phyloP scores from a whole-genome alignment of 2,797 vertebrate genomes.

The Mormyrops attenuatus region DNA sequence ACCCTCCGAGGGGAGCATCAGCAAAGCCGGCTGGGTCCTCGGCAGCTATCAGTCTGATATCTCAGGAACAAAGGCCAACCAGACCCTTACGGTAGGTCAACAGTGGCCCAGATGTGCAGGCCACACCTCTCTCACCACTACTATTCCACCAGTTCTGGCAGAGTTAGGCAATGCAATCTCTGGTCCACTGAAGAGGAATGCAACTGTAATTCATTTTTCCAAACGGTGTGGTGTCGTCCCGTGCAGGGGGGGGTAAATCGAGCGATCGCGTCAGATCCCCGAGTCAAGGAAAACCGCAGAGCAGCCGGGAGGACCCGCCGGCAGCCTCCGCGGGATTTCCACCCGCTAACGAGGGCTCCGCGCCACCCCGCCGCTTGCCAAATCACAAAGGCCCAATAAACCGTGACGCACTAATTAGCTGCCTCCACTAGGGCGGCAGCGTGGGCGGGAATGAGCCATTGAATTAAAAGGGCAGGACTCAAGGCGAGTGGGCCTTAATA shows the following conservation, averaged over 20 bases:
- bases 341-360: background rate
- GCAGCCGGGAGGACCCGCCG: background rate
- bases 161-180: constrained; percentile 44
- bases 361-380: background rate
- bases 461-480: constrained; percentile 31
- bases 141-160: constrained; percentile 24
- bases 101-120: constrained; percentile 40
- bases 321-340: background rate
- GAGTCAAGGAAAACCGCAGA: background rate
- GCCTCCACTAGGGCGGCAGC: background rate
- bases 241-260: background rate
- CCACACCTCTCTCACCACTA: background rate
- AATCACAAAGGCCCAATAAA: background rate
- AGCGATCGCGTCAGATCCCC: background rate
- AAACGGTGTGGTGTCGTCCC: constrained; percentile 28
- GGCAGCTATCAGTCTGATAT: constrained; percentile 30
- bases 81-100: constrained; percentile 44
- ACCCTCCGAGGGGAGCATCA: constrained; percentile 41
- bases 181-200: constrained; percentile 54
- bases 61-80: background rate
- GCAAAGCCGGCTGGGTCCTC: constrained; percentile 56
- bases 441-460: constrained; percentile 29
- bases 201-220: constrained; percentile 52
- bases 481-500: constrained; percentile 10
- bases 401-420: background rate